Evolutionary conservation across 2,797 vertebrate genomes (phyloP).

Genomic region (Phoeniculus purpureus): DNA sequence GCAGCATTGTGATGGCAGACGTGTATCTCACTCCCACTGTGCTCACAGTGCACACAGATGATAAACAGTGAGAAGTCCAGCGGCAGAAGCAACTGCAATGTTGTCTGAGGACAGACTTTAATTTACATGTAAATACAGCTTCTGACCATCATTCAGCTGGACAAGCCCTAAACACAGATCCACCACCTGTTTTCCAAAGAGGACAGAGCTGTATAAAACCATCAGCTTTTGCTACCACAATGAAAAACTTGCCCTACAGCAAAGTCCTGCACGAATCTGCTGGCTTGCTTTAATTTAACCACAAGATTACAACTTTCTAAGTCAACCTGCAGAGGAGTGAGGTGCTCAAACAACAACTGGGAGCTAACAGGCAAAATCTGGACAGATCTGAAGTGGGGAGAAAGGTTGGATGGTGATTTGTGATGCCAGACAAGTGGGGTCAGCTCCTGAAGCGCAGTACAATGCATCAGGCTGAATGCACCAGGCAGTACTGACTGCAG

Average conservation of each 20-base stretch:
- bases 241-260: background rate
- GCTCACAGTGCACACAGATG: constrained; percentile 82
- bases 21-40: constrained; percentile 69
- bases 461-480: background rate
- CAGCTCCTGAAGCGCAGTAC: background rate
- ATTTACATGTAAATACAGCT: constrained; percentile 83
- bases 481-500: background rate
- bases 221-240: background rate
- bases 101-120: constrained; percentile 65
- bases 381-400: background rate
- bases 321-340: background rate
- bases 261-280: background rate
- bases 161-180: background rate
- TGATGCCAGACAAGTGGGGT: background rate
- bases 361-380: background rate
- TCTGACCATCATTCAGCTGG: constrained; percentile 62
- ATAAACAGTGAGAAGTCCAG: constrained; percentile 71
- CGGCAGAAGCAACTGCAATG: constrained; percentile 64
- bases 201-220: background rate
- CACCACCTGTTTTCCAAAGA: background rate
- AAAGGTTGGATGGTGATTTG: background rate
- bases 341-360: background rate
- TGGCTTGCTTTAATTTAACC: background rate
- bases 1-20: constrained; percentile 65
- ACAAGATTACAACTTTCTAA: background rate